A percentile compares a stretch with the other conserved stretches of the same genome.
phyloP scores from a whole-genome alignment of 1,140 invertebrate species.

The Drosophila paulistorum region DNA sequence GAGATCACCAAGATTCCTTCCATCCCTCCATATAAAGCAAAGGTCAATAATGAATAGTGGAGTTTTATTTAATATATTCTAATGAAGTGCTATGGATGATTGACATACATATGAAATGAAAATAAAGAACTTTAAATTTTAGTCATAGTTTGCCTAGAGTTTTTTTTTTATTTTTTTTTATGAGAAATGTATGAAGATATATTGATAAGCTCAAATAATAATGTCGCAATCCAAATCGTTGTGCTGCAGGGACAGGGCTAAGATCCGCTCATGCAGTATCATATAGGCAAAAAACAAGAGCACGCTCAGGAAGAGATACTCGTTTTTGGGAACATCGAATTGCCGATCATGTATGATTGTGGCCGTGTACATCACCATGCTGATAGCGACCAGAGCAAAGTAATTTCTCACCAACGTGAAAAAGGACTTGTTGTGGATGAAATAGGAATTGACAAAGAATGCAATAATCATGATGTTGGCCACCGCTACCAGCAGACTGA shows the following conservation, averaged over 20 bases:
- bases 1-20: too few relatives aligned
- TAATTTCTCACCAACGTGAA: conserved; percentile 42
- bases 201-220: background rate
- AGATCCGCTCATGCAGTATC: conserved; percentile 58
- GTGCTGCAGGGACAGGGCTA: conserved; percentile 21
- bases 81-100: background rate
- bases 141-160: background rate
- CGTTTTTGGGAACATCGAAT: conserved; percentile 65
- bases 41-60: too few relatives aligned
- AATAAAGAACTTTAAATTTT: background rate
- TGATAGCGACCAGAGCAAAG: conserved; percentile 49
- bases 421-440: background rate
- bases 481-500: conserved; percentile 48
- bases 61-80: too few relatives aligned
- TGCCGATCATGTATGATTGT: conserved; percentile 70
- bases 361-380: conserved; percentile 64
- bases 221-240: background rate
- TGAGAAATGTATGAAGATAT: background rate
- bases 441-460: conserved; percentile 53
- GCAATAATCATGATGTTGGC: conserved; percentile 46
- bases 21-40: too few relatives aligned
- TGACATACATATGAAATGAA: conserved; percentile 12
- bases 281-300: conserved; percentile 65
- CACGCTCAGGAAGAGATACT: conserved; percentile 61
- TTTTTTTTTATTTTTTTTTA: background rate